Evolutionary conservation across 2,113 vertebrate species (phyloP).

Genomic region (Jaculus jaculus): DNA sequence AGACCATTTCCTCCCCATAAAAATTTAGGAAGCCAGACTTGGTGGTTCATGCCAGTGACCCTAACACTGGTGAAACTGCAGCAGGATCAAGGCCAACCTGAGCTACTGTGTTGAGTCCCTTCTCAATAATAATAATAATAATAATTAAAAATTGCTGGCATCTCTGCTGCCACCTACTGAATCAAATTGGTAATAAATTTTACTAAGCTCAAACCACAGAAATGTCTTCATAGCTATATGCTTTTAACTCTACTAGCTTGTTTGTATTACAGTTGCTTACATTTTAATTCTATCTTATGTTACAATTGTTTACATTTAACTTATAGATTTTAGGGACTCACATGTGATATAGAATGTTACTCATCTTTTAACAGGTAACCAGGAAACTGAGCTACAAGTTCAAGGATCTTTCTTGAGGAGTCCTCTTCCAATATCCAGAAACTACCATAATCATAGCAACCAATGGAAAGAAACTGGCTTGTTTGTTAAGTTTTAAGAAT

Average conservation of each 20-base stretch:
- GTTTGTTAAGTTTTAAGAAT: neutral
- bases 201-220: neutral
- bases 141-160: neutral
- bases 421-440: neutral
- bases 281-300: neutral
- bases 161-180: constrained; percentile 31
- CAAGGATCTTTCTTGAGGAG: neutral
- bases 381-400: neutral
- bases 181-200: neutral
- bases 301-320: neutral
- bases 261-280: neutral
- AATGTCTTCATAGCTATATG: neutral
- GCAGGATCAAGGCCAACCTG: neutral
- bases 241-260: no score
- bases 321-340: neutral
- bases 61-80: neutral
- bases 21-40: neutral
- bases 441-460: neutral
- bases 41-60: neutral
- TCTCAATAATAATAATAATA: neutral
- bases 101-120: no score
- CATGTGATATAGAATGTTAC: neutral
- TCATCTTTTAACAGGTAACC: neutral
- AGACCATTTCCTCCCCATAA: neutral
- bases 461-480: neutral